Evolutionary conservation across 2,888 invertebrate genomes (phyloP), one percentile per base, ranked within the genome.

Genomic region (Cheiracanthium punctorium): DNA sequence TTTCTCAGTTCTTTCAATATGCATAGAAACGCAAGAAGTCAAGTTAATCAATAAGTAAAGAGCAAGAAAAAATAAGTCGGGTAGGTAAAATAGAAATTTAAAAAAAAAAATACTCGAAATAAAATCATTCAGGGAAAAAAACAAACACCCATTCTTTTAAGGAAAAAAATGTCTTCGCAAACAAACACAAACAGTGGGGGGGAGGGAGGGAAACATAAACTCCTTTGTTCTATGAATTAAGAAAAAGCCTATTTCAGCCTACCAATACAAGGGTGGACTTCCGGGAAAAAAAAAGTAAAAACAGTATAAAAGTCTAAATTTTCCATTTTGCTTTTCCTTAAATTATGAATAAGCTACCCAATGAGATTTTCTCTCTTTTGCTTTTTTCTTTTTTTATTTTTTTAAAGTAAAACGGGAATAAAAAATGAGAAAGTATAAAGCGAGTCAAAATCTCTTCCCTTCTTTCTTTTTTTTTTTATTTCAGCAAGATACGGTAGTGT

Each of bases 261-360:
- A 1, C 41, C 10, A 24, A 24, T 24, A 43, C 14, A 48, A 17
- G 2, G 43, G 2, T 10, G 17, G 17, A 17, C 7, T 8, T 37
- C 2, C 14, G 17, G 17, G 5, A 24, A 4, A 58, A 5, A 58
- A 20, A 24, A 24, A 58, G 24, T 24, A 52, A 33, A 73, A 20
- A 48, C n/a, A 52, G 30, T 48, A 73, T 69, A 75, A 67, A 74
- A 75, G 33, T 70, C 75, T 58, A 71, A 69, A 82, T 82, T 70
- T 69, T 82, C 58, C 82, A 82, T 82, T 82, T 74, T 75, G 65
- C 32, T 71, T 65, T 20, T 30, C 17, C 75, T 82, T 70, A 75
- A 75, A 82, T 82, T 82, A 82, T 82, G 82, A 82, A 82, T 82
- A 82, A 82, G 75, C 82, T 64, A 58, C 67, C 69, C 75, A 82